Percentiles rank a stretch among this genome's conserved stretches.
These are phyloP conservation scores for Carabus problematicus DNA, from an alignment of 2,888 invertebrate species.

Conservation along the genomic window DNA sequence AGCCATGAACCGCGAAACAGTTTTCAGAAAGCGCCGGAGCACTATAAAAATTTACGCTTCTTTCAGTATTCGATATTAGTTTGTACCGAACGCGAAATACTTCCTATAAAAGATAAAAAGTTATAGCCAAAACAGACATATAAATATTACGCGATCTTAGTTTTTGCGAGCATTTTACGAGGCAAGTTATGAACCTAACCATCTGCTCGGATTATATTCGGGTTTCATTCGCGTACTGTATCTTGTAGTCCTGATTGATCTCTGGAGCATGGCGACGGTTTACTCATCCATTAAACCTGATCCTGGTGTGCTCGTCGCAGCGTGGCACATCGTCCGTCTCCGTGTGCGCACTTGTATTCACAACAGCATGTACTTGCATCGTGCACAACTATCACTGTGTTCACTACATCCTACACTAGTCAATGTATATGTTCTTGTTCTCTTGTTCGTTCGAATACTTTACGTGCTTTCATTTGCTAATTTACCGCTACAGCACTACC, in stretches of 20 bases:
- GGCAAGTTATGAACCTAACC: constrained; percentile 7
- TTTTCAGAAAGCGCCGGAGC: constrained; percentile 14
- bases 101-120: constrained; percentile 27
- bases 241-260: constrained; percentile 12
- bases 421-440: too few relatives aligned
- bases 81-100: constrained; percentile 9
- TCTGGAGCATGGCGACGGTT: background rate
- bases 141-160: constrained; percentile 17
- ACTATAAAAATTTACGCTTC: constrained; percentile 22
- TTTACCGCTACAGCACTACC: too few relatives aligned
- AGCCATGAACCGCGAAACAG: constrained; percentile 34
- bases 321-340: background rate
- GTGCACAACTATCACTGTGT: too few relatives aligned
- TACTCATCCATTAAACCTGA: constrained; percentile 11
- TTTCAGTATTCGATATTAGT: constrained; percentile 10
- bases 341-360: too few relatives aligned
- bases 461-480: too few relatives aligned
- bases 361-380: too few relatives aligned
- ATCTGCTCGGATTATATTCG: constrained; percentile 4
- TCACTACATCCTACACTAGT: too few relatives aligned
- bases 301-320: background rate
- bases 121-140: constrained; percentile 21
- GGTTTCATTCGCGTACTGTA: constrained; percentile 10
- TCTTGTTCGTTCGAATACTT: too few relatives aligned
- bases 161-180: constrained; percentile 8